Evolutionary conservation across 2,797 vertebrate genomes (phyloP), one percentile per base, ranked within the genome.

Genomic region (Semotilus atromaculatus): DNA sequence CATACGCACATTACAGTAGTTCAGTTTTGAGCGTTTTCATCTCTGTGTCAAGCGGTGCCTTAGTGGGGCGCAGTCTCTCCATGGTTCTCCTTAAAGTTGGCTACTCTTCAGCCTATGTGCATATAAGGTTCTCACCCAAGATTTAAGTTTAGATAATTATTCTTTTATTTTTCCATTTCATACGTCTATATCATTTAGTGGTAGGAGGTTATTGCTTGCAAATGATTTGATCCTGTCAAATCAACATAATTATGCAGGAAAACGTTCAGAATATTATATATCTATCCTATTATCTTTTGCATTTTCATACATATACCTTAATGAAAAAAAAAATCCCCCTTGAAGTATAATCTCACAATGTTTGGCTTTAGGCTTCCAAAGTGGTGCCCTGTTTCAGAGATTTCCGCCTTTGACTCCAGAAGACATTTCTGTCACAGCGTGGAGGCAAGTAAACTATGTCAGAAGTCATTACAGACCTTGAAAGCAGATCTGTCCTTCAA

Each of bases 391-490:
- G 85, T 88, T 88, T 90, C 88, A 88, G 80, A 91, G 88, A 91
- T 88, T 88, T 88, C 88, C 88, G 89, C 73, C 75, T 83, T 81
- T 60, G 90, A 85, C 86, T 90, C 88, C 89, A 85, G 81, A 90
- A 88, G 86, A 90, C 88, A 89, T 91, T 91, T 90, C 84, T 91
- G 85, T 88, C 90, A 72, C 90, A 90, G 88, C 88, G 26, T 91
- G 90, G 86, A 84, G 88, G 88, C 87, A 84, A 90, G 85, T 88
- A 91, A 89, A 92, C 88, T 86, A 86, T 89, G 91, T 89, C 90
- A 91, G 87, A 86, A 88, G 86, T 87, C 86, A 89, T 91, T 89
- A 89, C 62, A 76, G 86, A 89, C 87, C 83, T 83, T 90, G 88
- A 92, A 89, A 90, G 89, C 86, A 87, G 89, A 92, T 86, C 81